Conservation (phyloP, 2,113 vertebrate genomes). For the Actinemys pallida region DNA sequence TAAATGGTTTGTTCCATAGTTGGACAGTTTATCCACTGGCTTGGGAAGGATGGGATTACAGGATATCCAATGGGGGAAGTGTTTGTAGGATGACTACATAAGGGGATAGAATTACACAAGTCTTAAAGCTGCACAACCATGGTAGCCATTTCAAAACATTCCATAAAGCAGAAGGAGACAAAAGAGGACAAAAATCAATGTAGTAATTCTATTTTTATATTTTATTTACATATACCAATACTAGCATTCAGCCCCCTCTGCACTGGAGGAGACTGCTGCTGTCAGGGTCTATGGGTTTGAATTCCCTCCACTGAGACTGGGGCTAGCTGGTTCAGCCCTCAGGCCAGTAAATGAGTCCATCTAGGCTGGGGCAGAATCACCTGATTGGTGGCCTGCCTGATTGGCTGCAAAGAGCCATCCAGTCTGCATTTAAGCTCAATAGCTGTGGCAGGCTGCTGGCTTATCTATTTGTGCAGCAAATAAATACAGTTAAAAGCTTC, state of each 20-base stretch:
- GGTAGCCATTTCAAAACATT: neutral
- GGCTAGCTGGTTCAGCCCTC: too few relatives aligned
- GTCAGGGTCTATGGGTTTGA: neutral
- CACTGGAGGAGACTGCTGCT: neutral
- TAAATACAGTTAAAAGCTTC: too few relatives aligned
- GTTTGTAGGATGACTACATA: neutral
- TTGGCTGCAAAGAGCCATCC: too few relatives aligned
- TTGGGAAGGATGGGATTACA: neutral
- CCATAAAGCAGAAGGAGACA: neutral
- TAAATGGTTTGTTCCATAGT: fast-evolving
- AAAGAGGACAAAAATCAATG: fast-evolving
- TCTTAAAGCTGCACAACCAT: neutral
- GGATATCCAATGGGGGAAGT: neutral
- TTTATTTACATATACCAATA: neutral
- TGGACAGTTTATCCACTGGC: neutral
- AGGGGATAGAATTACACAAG: neutral
- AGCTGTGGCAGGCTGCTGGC: too few relatives aligned
- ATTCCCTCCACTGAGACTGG: neutral
- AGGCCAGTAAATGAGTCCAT: too few relatives aligned
- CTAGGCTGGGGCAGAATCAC: too few relatives aligned
- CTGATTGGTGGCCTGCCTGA: too few relatives aligned
- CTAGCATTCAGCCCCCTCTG: too few relatives aligned
- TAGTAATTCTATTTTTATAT: neutral
- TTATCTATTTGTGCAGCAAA: too few relatives aligned
- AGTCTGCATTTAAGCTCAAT: too few relatives aligned